These are phyloP conservation scores for Archilochus colubris DNA, from an alignment of 2,113 vertebrate species.

Conservation along the genomic window DNA sequence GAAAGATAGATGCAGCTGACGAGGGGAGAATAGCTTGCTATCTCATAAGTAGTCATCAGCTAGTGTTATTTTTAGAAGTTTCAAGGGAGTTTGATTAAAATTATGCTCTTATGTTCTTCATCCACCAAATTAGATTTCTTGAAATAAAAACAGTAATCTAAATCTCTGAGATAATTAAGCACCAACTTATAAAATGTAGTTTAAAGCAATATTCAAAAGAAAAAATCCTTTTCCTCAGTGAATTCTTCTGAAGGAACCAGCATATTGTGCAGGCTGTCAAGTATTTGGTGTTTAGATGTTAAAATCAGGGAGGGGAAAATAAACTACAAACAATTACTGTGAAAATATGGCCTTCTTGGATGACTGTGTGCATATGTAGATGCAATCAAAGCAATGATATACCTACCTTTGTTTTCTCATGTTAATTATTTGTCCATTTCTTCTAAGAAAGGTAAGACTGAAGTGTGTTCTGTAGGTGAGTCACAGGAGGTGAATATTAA, in stretches of 20 bases:
- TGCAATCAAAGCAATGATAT: neutral
- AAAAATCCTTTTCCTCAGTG: neutral
- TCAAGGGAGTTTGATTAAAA: conserved; percentile 19
- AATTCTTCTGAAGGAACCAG: neutral
- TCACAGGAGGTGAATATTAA: neutral
- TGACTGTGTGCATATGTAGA: neutral
- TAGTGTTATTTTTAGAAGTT: conserved; percentile 35
- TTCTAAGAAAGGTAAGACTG: neutral
- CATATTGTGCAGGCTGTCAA: neutral
- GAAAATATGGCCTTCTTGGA: neutral
- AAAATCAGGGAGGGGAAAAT: neutral
- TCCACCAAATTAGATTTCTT: neutral
- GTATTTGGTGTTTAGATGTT: neutral
- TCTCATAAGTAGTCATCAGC: conserved; percentile 6
- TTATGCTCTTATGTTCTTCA: neutral
- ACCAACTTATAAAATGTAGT: neutral
- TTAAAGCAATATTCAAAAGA: neutral
- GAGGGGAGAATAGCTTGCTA: neutral
- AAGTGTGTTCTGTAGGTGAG: neutral
- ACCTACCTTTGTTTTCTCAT: neutral
- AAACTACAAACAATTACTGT: neutral
- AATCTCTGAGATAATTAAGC: conserved; percentile 5
- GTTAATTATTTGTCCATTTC: neutral
- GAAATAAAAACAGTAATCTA: conserved; percentile 26
- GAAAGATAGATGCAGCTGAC: neutral